Percentiles rank a stretch among this genome's conserved stretches.
Conservation (phyloP, 2,113 vertebrate species). For the Brevimyrus niger region DNA sequence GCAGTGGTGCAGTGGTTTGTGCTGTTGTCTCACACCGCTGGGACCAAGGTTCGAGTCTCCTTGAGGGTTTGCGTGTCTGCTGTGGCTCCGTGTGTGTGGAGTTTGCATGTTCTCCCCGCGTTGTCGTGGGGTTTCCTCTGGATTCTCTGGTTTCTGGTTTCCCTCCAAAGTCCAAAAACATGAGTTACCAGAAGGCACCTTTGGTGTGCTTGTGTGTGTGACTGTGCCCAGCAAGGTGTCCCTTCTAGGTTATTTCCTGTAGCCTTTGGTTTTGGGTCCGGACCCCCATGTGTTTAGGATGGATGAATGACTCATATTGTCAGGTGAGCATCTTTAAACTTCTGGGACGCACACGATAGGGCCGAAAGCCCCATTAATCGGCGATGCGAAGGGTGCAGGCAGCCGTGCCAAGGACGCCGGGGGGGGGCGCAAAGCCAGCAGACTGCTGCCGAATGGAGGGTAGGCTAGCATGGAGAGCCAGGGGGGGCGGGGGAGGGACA, state of each 20-base stretch:
- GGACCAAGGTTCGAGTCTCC: background rate
- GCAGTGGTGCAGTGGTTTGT: too few species aligned
- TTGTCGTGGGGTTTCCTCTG: background rate
- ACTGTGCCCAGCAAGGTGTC: background rate
- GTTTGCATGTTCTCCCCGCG: background rate
- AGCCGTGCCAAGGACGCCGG: background rate
- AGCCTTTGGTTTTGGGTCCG: background rate
- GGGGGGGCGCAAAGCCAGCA: background rate
- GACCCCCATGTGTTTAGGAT: background rate
- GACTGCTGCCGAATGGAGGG: background rate
- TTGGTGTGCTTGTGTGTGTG: background rate
- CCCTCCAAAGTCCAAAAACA: background rate
- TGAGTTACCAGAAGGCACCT: background rate
- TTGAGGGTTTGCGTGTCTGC: background rate
- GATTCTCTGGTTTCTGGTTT: background rate
- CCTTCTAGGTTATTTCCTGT: background rate
- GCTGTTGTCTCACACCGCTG: too few species aligned
- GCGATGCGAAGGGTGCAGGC: background rate
- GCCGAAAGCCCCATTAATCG: background rate
- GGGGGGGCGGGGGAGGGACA: background rate
- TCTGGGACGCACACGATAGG: background rate
- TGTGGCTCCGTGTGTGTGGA: background rate
- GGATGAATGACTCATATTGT: background rate
- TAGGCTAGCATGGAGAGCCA: background rate
- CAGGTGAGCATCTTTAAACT: background rate